A percentile compares a stretch with the other conserved stretches of the same genome.
Evolutionary conservation across 2,797 vertebrate species (phyloP).

Genomic region (Thalassophryne amazonica): DNA sequence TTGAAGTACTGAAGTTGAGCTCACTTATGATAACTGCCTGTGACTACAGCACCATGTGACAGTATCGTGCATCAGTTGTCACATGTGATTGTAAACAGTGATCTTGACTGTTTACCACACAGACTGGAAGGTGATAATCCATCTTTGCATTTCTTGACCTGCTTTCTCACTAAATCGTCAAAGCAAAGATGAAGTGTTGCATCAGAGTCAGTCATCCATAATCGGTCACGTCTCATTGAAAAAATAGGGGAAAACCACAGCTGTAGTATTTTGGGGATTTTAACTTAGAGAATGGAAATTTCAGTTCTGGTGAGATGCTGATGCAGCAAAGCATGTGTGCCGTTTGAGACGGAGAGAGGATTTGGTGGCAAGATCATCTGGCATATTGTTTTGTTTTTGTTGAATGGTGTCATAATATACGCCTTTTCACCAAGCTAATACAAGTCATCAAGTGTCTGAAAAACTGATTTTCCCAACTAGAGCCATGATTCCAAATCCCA

Average conservation of each 20-base stretch:
- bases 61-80: conserved; percentile 55
- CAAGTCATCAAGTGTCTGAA: too few relatives aligned
- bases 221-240: conserved; percentile 4
- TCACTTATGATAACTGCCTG: conserved; percentile 51
- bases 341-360: background rate
- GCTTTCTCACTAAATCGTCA: conserved; percentile 10
- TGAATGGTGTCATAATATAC: too few relatives aligned
- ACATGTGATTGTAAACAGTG: conserved; percentile 47
- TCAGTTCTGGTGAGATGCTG: background rate
- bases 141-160: conserved; percentile 34
- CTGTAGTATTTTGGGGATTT: background rate
- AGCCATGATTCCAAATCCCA: too few relatives aligned
- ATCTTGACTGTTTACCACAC: conserved; percentile 21
- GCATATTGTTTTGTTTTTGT: conserved; percentile 5
- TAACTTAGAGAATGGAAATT: conserved; percentile 3
- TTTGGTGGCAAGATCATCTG: conserved; percentile 7
- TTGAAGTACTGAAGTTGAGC: conserved; percentile 53
- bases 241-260: background rate
- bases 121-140: conserved; percentile 8
- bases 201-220: conserved; percentile 1
- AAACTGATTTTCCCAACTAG: too few relatives aligned
- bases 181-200: conserved; percentile 7
- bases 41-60: conserved; percentile 58
- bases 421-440: too few relatives aligned
- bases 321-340: conserved; percentile 6